A percentile compares a stretch with the other conserved stretches of the same genome.
Conservation (phyloP, 2,113 vertebrate genomes). For the Pomatorhinus ruficollis region DNA sequence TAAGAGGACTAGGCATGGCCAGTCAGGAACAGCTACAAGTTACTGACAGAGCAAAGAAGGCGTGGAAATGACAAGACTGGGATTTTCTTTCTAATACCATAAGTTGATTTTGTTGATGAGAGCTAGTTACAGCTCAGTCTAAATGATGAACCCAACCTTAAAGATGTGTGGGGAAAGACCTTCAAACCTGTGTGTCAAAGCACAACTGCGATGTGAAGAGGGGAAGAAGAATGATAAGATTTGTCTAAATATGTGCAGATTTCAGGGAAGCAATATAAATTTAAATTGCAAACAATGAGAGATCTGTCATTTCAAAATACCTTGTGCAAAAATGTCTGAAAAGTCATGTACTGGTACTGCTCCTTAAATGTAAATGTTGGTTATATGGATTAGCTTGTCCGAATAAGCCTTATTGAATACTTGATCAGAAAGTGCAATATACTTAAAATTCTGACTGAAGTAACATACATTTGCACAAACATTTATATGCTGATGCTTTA, state of each 20-base stretch:
- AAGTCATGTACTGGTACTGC: not conserved
- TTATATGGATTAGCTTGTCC: not conserved
- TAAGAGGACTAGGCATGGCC: not conserved
- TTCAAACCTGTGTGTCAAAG: not conserved
- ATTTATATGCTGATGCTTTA: not conserved
- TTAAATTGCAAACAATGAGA: not conserved
- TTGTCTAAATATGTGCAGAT: not conserved
- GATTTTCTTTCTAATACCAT: not conserved
- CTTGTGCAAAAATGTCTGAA: not conserved
- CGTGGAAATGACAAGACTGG: not conserved
- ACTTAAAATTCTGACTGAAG: conserved; percentile 17
- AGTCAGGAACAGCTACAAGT: not conserved
- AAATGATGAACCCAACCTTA: not conserved
- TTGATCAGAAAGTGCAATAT: not conserved
- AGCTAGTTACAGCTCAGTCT: not conserved
- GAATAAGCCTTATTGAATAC: not conserved
- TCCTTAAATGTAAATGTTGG: not conserved
- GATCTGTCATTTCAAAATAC: not conserved
- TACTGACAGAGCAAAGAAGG: not conserved
- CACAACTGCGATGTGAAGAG: not conserved
- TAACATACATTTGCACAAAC: not conserved
- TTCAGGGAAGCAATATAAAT: not conserved
- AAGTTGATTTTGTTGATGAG: not conserved
- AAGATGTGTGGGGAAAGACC: not conserved
- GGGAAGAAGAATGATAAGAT: not conserved